Evolutionary conservation across 2,797 vertebrate genomes (phyloP).

Genomic region (Uromys caudimaculatus): DNA sequence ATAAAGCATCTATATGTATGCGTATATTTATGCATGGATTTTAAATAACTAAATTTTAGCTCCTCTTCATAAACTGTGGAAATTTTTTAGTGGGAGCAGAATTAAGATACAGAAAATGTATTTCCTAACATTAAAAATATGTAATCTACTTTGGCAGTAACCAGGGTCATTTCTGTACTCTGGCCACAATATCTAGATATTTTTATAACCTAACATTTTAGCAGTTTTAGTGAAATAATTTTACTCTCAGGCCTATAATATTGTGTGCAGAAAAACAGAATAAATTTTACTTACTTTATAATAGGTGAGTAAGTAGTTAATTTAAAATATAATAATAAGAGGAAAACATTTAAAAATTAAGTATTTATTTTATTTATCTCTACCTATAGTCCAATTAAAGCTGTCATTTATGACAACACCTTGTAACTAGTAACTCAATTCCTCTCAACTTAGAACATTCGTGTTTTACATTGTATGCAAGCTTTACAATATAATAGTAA

Average conservation of each 20-base stretch:
- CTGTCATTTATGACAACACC: constrained; percentile 41
- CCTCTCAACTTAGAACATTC: neutral
- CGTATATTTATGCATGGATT: neutral
- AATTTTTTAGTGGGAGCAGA: neutral
- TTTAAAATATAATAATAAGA: neutral
- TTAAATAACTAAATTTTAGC: constrained; percentile 12
- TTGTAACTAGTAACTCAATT: neutral
- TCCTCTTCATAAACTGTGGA: neutral
- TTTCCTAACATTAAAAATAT: constrained; percentile 31
- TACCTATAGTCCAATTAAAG: neutral
- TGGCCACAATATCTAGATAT: neutral
- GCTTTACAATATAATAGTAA: neutral
- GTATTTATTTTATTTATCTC: neutral
- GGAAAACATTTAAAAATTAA: neutral
- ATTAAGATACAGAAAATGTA: neutral
- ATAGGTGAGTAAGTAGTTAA: neutral
- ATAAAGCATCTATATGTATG: neutral
- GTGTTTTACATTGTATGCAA: neutral
- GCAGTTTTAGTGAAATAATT: neutral
- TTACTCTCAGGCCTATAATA: neutral
- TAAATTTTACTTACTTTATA: neutral
- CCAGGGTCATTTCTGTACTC: neutral
- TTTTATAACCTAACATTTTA: neutral
- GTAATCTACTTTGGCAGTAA: neutral
- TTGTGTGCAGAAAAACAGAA: neutral